Percentiles rank a stretch among this genome's conserved stretches.
phyloP scores from a whole-genome alignment of 2,888 invertebrate genomes.

The Dastarcus helophoroides region DNA sequence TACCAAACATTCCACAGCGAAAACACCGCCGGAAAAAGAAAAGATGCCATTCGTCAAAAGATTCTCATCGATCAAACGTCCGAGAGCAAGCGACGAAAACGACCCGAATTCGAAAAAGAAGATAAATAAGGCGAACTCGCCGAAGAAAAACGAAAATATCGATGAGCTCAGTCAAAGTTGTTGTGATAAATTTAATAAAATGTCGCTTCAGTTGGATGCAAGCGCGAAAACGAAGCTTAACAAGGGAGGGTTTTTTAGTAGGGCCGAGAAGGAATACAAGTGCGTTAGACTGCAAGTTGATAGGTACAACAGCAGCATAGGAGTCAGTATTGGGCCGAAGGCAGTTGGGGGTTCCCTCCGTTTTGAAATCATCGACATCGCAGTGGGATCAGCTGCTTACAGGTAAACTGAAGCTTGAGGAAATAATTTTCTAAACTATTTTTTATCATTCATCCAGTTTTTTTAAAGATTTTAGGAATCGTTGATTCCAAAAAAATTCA shows the following conservation, averaged over 20 bases:
- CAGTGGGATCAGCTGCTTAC: conserved; percentile 39
- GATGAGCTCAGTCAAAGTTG: conserved; percentile 23
- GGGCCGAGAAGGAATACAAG: conserved; percentile 30
- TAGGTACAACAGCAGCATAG: too few relatives aligned
- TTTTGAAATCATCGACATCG: conserved; percentile 41
- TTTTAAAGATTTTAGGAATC: too few relatives aligned
- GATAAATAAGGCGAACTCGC: conserved; percentile 15
- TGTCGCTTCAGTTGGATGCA: conserved; percentile 14
- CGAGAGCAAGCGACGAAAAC: conserved; percentile 22
- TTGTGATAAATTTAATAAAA: conserved; percentile 21
- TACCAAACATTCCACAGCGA: too few relatives aligned
- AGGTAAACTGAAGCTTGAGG: conserved; percentile 31
- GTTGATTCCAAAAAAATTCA: too few relatives aligned
- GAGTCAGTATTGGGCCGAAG: too few relatives aligned
- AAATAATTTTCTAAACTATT: conserved; percentile 3
- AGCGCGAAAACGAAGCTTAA: conserved; percentile 6
- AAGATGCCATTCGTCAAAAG: too few relatives aligned
- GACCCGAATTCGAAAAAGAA: conserved; percentile 13
- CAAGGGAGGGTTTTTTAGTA: not conserved
- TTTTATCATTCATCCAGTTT: conserved; percentile 2
- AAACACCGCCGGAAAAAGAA: too few relatives aligned
- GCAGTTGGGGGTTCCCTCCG: too few relatives aligned
- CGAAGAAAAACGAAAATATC: conserved; percentile 15
- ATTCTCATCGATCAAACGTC: conserved; percentile 3
- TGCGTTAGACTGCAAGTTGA: conserved; percentile 24